Conservation (phyloP, 2,113 vertebrate genomes). For the Oncorhynchus gorbuscha region DNA sequence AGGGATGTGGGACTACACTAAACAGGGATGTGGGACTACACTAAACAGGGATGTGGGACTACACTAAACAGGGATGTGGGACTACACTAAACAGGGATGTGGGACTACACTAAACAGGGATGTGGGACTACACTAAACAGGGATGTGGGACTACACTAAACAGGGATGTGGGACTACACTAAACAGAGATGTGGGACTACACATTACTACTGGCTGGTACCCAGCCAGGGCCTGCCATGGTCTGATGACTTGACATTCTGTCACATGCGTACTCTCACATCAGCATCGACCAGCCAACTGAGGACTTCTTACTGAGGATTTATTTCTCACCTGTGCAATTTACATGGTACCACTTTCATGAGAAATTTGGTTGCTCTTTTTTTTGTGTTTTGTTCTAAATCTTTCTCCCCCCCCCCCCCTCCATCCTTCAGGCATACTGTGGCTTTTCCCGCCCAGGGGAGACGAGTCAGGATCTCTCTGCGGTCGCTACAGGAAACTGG, state of each 20-base stretch:
- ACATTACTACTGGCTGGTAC: neutral
- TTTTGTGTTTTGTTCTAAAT: neutral
- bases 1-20: too few species aligned
- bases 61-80: too few species aligned
- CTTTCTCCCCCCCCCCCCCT: neutral
- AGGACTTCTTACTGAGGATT: neutral
- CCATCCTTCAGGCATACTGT: conserved; percentile 82
- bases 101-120: too few species aligned
- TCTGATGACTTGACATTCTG: neutral
- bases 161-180: too few species aligned
- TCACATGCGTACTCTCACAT: neutral
- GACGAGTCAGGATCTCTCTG: conserved; percentile 78
- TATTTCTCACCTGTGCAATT: neutral
- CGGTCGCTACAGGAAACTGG: conserved; percentile 96
- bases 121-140: too few species aligned
- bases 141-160: too few species aligned
- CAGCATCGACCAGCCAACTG: too few species aligned
- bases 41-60: too few species aligned
- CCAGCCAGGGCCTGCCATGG: neutral
- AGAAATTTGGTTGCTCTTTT: neutral
- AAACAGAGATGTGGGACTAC: too few species aligned
- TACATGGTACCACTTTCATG: too few species aligned
- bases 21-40: too few species aligned
- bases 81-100: too few species aligned
- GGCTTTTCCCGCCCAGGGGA: conserved; percentile 83